A percentile compares a stretch with the other conserved stretches of the same genome.
Evolutionary conservation across 2,113 vertebrate genomes (phyloP).

Genomic region (Hippolais icterina): DNA sequence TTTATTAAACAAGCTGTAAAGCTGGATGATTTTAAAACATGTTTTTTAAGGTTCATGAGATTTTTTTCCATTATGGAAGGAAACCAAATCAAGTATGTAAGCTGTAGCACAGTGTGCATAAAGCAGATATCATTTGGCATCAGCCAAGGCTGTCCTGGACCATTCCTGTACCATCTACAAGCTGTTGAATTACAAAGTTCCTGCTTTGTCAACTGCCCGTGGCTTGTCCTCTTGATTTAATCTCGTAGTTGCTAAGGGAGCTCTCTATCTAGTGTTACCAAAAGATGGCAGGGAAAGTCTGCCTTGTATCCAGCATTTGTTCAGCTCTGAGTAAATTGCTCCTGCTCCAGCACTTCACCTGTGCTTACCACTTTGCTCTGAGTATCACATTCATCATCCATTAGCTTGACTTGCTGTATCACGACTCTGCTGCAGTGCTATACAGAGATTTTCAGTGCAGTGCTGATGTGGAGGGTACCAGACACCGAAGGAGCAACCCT

Average conservation of each 20-base stretch:
- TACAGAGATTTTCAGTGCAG: not conserved
- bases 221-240: constrained; percentile 21
- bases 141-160: not conserved
- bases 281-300: not conserved
- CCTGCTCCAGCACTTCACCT: constrained; percentile 8
- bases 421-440: not conserved
- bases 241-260: not conserved
- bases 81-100: not conserved
- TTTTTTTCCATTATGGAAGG: not conserved
- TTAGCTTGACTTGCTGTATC: not conserved
- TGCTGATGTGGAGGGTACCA: not conserved
- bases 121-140: not conserved
- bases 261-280: not conserved
- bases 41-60: not conserved
- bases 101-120: not conserved
- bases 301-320: not conserved
- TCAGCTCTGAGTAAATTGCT: constrained; percentile 23
- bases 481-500: not conserved
- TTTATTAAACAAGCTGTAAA: not conserved
- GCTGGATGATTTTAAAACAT: not conserved
- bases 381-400: not conserved
- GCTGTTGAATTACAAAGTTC: not conserved
- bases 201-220: not conserved
- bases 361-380: not conserved
- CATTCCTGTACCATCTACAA: not conserved